Conservation (phyloP, 2,797 vertebrate genomes). For the Thripadectes ignobilis region DNA sequence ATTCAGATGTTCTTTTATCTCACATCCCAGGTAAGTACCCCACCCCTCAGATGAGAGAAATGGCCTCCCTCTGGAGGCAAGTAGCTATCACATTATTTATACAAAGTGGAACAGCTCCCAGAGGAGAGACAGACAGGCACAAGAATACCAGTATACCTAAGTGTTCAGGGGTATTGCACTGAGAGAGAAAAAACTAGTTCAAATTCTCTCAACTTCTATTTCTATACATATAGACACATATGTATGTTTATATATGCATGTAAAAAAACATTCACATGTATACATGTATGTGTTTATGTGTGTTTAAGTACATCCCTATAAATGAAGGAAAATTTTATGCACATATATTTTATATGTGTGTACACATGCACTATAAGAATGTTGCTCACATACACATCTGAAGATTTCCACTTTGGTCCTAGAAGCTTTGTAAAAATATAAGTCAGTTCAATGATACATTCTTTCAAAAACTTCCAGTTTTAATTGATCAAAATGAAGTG, state of each 20-base stretch:
- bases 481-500: not conserved
- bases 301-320: not conserved
- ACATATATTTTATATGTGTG: not conserved
- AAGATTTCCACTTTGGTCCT: not conserved
- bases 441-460: not conserved
- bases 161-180: not conserved
- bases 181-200: not conserved
- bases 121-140: not conserved
- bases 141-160: not conserved
- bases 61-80: not conserved
- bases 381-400: not conserved
- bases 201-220: not conserved
- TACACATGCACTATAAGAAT: not conserved
- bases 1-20: not conserved
- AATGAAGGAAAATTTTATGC: not conserved
- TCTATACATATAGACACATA: not conserved
- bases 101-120: slow-evolving; percentile 46
- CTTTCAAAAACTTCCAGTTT: not conserved
- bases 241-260: not conserved
- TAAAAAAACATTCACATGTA: not conserved
- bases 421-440: not conserved
- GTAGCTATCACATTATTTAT: not conserved
- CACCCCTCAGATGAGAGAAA: not conserved
- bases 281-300: fast-evolving
- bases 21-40: not conserved